A percentile compares a stretch with the other conserved stretches of the same genome.
These are phyloP conservation scores for Drosophila tripunctata DNA, from an alignment of 2,888 invertebrate genomes.

Conservation along the genomic window DNA sequence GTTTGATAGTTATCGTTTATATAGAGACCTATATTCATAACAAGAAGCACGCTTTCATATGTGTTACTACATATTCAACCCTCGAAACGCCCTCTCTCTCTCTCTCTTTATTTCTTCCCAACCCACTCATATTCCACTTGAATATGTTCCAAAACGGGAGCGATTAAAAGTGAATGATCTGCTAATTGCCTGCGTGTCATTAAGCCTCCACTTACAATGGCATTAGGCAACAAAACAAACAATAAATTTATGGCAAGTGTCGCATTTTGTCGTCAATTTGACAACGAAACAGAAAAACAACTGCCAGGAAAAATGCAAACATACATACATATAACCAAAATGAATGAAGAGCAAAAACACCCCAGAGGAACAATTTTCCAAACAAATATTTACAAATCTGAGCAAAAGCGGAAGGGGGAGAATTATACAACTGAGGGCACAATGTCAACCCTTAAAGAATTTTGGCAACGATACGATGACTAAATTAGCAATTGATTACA, in stretches of 20 bases:
- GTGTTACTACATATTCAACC: constrained; percentile 6
- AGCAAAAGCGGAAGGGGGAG: constrained; percentile 1
- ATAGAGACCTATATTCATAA: not conserved
- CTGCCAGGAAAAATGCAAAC: constrained; percentile 42
- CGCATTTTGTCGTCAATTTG: constrained; percentile 79
- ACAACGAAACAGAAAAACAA: constrained; percentile 18
- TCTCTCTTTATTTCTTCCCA: not conserved
- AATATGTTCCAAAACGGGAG: too few relatives aligned
- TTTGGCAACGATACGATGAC: constrained; percentile 67
- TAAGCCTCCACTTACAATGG: constrained; percentile 80
- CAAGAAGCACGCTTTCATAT: not conserved
- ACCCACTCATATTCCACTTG: too few relatives aligned
- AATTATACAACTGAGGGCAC: not conserved
- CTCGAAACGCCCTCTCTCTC: not conserved
- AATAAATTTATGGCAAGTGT: constrained; percentile 81
- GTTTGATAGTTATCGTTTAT: not conserved
- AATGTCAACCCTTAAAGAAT: constrained; percentile 56
- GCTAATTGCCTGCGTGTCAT: constrained; percentile 83
- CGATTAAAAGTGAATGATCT: constrained; percentile 73
- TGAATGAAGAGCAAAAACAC: constrained; percentile 23
- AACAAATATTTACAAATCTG: constrained; percentile 70
- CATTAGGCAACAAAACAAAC: constrained; percentile 75
- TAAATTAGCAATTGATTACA: constrained; percentile 73
- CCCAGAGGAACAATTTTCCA: constrained; percentile 45
- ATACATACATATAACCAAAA: constrained; percentile 39